A percentile compares a stretch with the other conserved stretches of the same genome.
These are phyloP conservation scores for Poecilobothrus nobilitatus DNA, from an alignment of 2,888 invertebrate species.

Conservation along the genomic window DNA sequence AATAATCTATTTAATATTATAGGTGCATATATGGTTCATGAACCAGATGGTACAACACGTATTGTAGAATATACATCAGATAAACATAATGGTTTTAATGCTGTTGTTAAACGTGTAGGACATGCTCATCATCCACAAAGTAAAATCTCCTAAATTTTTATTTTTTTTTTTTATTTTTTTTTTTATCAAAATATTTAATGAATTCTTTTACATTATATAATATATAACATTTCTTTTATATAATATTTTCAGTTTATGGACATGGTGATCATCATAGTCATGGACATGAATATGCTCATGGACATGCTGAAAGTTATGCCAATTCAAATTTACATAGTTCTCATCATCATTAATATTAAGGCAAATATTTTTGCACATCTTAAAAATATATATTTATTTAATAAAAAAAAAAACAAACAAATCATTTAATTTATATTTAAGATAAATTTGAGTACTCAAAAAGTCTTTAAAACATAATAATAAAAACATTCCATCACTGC, in stretches of 20 bases:
- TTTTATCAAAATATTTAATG: not conserved
- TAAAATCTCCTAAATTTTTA: too few relatives aligned
- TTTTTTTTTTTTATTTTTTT: not conserved
- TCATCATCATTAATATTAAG: constrained; percentile 5
- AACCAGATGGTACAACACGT: constrained; percentile 47
- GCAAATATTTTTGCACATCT: not conserved
- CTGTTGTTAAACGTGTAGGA: constrained; percentile 45
- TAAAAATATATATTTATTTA: too few relatives aligned
- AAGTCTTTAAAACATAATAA: too few relatives aligned
- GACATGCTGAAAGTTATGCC: constrained; percentile 32
- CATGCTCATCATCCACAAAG: constrained; percentile 32
- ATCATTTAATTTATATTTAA: not conserved
- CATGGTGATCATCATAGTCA: constrained; percentile 37
- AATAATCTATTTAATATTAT: not conserved
- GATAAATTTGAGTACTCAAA: not conserved
- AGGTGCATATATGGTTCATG: constrained; percentile 45
- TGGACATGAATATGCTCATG: constrained; percentile 28
- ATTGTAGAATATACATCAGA: constrained; percentile 47
- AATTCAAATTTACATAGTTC: not conserved
- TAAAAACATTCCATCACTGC: too few relatives aligned
- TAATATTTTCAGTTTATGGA: not conserved
- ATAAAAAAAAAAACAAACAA: not conserved
- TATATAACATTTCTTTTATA: not conserved
- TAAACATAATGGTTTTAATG: constrained; percentile 46
- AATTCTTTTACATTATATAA: not conserved